Base-by-base conservation (phyloP, 2,113 vertebrate species). In the Stictonetta naevosa region DNA sequence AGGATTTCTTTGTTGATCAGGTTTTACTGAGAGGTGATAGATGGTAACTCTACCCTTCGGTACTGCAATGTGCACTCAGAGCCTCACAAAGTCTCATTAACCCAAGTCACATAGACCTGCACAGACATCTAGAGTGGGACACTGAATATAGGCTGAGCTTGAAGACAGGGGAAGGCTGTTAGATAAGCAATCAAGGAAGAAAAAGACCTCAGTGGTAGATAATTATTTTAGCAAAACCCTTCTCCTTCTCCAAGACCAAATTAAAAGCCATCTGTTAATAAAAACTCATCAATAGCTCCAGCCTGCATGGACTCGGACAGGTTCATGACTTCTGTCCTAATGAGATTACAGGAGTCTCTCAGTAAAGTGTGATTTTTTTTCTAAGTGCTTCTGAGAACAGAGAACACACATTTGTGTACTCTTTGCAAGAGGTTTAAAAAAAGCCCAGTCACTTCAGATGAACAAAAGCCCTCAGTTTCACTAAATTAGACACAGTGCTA, bases 1-100 rank as follows among this genome's bases (percentile, higher is more conserved):
- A n/a, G 0, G 0, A 10, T 6, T 42, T 29, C 63, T 77, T 46
- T 46, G 67, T 3, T 90, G 63, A 25, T 64, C 1, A 29, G n/a
- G 46, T 73, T 63, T 76, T 29, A 63, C 36, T 52, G 36, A 1
- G 55, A 50, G 53, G 55, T 20, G 67, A 74, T 1, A 42, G 62
- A 62, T 33, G 53, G 31, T 28, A 73, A 67, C 63, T 42, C 50
- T 44, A 21, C 0, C 17, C 36, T 34, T 69, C 46, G 21, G 3
- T 20, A 31, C 38, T 55, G 58, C 82, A 87, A 11, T 31, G 19
- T 50, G n/a, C 7, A 25, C 56, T 19, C 73, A 40, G 34, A 76
- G 31, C 36, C 75, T 83, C 80, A 8, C 0, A 0, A 4, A 34
- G 73, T 19, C 60, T 12, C 31, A 50, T 36, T 33, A 72, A 63